phyloP scores from a whole-genome alignment of 1,140 invertebrate species.

The Cryptotermes secundus region DNA sequence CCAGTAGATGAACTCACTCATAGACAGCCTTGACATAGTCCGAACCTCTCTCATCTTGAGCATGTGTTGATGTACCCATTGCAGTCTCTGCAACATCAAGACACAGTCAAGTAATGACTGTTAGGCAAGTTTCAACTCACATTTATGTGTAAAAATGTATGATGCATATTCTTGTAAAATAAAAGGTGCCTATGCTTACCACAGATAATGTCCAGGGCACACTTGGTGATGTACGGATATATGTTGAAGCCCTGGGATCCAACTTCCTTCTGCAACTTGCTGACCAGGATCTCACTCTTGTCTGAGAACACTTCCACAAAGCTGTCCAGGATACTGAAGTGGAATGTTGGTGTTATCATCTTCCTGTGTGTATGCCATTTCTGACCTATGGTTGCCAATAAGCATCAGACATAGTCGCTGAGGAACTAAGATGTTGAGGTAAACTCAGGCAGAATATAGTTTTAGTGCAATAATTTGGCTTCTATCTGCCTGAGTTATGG shows the following conservation, averaged over 20 bases:
- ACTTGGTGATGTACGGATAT: constrained; percentile 62
- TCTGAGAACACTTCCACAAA: constrained; percentile 71
- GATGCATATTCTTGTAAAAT: background rate
- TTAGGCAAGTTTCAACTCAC: background rate
- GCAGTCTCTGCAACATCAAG: constrained; percentile 53
- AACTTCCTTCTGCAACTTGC: constrained; percentile 53
- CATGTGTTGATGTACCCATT: constrained; percentile 60
- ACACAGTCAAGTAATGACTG: background rate
- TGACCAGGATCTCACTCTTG: constrained; percentile 59
- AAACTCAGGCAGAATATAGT: too few species aligned
- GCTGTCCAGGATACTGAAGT: constrained; percentile 71
- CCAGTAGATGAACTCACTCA: constrained; percentile 25
- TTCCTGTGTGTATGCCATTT: constrained; percentile 70
- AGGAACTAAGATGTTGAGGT: too few species aligned
- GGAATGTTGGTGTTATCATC: constrained; percentile 73
- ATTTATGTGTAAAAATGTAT: too few species aligned
- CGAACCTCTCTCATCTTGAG: constrained; percentile 54
- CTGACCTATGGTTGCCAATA: constrained; percentile 48
- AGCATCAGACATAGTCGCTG: too few species aligned
- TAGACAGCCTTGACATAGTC: constrained; percentile 57
- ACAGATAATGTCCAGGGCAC: constrained; percentile 74
- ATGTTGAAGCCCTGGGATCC: constrained; percentile 53
- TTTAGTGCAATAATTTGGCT: too few species aligned
- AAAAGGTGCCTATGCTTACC: constrained; percentile 52
- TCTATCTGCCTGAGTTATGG: too few species aligned